Conservation (phyloP, 2,888 invertebrate genomes). For the Ypsolopha scabrella region DNA sequence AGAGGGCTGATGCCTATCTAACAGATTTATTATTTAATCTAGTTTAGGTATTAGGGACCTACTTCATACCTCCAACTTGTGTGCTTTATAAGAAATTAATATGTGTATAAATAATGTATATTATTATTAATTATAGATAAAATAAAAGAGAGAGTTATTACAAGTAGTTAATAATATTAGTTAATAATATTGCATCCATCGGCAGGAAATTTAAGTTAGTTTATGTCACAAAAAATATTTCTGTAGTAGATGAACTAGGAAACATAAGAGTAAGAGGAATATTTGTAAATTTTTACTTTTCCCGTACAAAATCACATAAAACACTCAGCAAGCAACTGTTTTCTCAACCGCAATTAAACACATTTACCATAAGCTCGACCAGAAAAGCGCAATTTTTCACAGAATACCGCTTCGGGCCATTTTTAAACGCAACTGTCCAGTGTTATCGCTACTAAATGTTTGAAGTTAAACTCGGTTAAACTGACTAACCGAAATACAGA, state of each 20-base stretch:
- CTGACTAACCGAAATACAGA: neutral
- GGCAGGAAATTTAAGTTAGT: too few species aligned
- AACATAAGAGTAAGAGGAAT: neutral
- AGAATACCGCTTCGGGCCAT: slow-evolving; percentile 21
- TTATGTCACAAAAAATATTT: neutral
- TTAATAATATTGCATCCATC: too few species aligned
- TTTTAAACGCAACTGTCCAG: slow-evolving; percentile 30
- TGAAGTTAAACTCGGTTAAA: slow-evolving; percentile 19
- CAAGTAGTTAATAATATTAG: too few species aligned
- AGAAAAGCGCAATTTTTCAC: slow-evolving; percentile 19
- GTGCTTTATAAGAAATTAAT: too few species aligned
- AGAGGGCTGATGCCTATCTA: too few species aligned
- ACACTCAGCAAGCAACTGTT: neutral
- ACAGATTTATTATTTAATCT: too few species aligned
- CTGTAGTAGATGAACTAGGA: neutral
- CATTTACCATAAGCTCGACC: neutral
- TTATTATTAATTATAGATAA: too few species aligned
- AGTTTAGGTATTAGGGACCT: too few species aligned
- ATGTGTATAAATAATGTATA: too few species aligned
- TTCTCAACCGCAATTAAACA: neutral
- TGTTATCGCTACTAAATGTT: slow-evolving; percentile 29
- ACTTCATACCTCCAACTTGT: too few species aligned
- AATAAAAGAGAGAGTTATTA: too few species aligned
- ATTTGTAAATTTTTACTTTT: neutral
- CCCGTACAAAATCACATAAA: neutral